phyloP scores from a whole-genome alignment of 1,140 invertebrate species.

The Neodiprion fabricii region DNA sequence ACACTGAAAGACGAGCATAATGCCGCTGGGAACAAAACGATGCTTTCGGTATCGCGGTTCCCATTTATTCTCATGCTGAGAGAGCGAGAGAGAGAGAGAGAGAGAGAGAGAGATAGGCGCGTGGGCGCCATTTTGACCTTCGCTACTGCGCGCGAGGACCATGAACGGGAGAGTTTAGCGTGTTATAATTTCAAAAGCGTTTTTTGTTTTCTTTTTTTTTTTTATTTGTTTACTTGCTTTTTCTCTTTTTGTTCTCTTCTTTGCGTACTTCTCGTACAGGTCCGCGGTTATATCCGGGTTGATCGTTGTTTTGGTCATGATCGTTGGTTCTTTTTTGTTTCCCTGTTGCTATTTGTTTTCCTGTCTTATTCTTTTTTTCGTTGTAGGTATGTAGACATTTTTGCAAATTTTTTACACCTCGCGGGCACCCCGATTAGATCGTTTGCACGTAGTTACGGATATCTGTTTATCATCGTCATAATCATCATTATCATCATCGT shows the following conservation, averaged over 20 bases:
- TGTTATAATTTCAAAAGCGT: not conserved
- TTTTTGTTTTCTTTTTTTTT: not conserved
- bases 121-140: not conserved
- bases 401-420: too few relatives aligned
- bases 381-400: too few relatives aligned
- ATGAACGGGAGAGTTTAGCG: not conserved
- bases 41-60: not conserved
- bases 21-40: not conserved
- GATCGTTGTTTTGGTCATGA: not conserved
- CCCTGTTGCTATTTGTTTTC: not conserved
- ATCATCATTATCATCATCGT: too few relatives aligned
- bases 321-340: not conserved
- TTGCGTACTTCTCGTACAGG: not conserved
- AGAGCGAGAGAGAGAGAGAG: conserved; percentile 17
- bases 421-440: conserved; percentile 5
- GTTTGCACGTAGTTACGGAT: conserved; percentile 14
- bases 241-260: not conserved
- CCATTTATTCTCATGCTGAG: conserved; percentile 16
- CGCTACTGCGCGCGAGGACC: not conserved
- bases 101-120: conserved; percentile 20
- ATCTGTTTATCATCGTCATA: not conserved
- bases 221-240: not conserved
- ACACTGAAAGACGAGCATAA: not conserved
- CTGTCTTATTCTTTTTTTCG: not conserved
- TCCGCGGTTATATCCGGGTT: not conserved